Evolutionary conservation across 1,140 invertebrate genomes (phyloP).

Genomic region (Idris sp.): DNA sequence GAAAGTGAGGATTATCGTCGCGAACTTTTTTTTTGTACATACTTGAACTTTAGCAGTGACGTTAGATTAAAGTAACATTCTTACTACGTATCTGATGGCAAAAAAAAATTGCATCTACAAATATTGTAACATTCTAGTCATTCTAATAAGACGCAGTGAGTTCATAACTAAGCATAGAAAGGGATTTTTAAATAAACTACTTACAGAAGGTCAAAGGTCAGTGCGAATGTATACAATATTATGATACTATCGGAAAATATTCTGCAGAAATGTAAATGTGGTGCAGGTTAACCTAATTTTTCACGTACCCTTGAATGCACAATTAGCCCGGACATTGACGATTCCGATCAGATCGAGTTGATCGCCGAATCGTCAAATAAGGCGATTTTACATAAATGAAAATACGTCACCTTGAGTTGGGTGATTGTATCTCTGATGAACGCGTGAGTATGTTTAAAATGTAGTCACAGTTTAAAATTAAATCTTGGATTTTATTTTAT

Average conservation of each 20-base stretch:
- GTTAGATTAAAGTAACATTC: slow-evolving; percentile 4
- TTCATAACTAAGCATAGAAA: background rate
- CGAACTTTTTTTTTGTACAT: slow-evolving; percentile 25
- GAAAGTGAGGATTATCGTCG: slow-evolving; percentile 30
- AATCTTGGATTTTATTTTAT: background rate
- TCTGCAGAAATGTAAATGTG: slow-evolving; percentile 7
- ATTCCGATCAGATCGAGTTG: slow-evolving; percentile 32
- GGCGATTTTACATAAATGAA: slow-evolving; percentile 26
- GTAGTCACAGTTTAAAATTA: background rate
- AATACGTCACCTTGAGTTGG: slow-evolving; percentile 24
- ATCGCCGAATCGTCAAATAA: slow-evolving; percentile 24
- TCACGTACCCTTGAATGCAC: slow-evolving; percentile 33
- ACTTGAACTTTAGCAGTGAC: slow-evolving; percentile 20
- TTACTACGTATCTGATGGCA: background rate
- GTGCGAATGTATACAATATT: no score
- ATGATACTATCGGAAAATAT: slow-evolving; percentile 24
- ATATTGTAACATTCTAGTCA: background rate
- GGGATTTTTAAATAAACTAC: slow-evolving; percentile 24
- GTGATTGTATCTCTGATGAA: slow-evolving; percentile 10
- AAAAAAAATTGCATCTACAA: background rate
- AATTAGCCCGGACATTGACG: slow-evolving; percentile 34
- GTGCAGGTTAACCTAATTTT: slow-evolving; percentile 34
- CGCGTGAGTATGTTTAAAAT: background rate
- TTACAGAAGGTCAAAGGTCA: slow-evolving; percentile 18
- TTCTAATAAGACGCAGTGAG: slow-evolving; percentile 2